phyloP scores from a whole-genome alignment of 1,140 invertebrate genomes.

The Pseudomyrmex gracilis region DNA sequence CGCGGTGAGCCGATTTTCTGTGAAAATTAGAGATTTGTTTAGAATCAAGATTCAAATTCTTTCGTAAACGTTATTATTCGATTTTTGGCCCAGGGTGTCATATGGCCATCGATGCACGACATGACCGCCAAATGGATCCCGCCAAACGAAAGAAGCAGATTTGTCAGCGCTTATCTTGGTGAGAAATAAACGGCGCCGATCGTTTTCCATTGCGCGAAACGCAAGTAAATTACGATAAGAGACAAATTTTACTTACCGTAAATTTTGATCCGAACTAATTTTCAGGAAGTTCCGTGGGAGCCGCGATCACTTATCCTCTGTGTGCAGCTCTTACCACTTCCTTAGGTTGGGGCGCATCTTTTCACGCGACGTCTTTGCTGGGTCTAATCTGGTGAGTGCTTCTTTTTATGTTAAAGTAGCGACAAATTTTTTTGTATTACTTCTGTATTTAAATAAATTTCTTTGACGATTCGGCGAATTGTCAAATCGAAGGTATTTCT shows the following conservation, averaged over 20 bases:
- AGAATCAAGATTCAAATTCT: neutral
- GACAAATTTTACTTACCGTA: neutral
- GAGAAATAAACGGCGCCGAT: constrained; percentile 68
- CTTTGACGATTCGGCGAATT: neutral
- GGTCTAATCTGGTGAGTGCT: constrained; percentile 88
- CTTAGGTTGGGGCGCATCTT: constrained; percentile 91
- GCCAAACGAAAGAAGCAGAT: constrained; percentile 91
- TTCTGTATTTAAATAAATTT: neutral
- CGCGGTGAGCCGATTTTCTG: constrained; percentile 87
- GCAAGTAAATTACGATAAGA: neutral
- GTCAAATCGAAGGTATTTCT: constrained; percentile 76
- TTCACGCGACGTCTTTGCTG: constrained; percentile 89
- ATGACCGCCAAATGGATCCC: constrained; percentile 94
- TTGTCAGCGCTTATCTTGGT: constrained; percentile 90
- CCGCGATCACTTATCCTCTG: constrained; percentile 89
- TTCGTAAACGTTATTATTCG: neutral
- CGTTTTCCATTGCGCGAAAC: neutral
- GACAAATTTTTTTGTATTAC: neutral
- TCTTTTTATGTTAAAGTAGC: neutral
- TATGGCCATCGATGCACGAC: constrained; percentile 93
- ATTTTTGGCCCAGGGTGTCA: constrained; percentile 88
- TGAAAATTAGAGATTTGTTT: neutral
- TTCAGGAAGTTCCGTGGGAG: constrained; percentile 89
- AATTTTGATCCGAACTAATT: constrained; percentile 27
- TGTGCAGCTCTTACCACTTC: constrained; percentile 89